Evolutionary conservation across 2,888 invertebrate species (phyloP).

Genomic region (Campoplex nolae): DNA sequence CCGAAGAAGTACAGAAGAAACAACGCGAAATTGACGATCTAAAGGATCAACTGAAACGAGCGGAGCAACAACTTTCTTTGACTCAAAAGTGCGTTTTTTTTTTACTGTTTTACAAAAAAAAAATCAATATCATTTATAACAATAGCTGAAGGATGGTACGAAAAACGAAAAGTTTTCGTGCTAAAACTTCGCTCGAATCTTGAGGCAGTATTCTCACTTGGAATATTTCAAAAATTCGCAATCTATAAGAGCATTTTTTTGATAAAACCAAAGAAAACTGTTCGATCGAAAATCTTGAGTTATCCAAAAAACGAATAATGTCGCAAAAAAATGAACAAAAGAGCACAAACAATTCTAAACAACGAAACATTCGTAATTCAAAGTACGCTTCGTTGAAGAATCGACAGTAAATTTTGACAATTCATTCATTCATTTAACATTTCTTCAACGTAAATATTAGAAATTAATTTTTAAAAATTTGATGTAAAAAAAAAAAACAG

Average conservation of each 20-base stretch:
- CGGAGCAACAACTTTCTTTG: slow-evolving; percentile 87
- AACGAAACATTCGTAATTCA: background rate
- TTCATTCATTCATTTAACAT: background rate
- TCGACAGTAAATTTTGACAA: background rate
- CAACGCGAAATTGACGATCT: slow-evolving; percentile 87
- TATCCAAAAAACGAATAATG: background rate
- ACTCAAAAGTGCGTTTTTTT: slow-evolving; percentile 85
- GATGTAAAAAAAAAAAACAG: background rate
- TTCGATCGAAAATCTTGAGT: background rate
- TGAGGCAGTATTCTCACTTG: background rate
- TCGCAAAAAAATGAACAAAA: slow-evolving; percentile 83
- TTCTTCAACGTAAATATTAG: background rate
- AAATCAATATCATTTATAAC: background rate
- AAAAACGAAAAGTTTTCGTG: background rate
- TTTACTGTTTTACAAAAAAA: background rate
- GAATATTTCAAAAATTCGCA: background rate
- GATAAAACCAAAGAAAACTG: background rate
- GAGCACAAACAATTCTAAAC: slow-evolving; percentile 50
- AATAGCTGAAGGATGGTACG: background rate
- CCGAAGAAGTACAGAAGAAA: slow-evolving; percentile 80
- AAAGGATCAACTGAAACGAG: slow-evolving; percentile 86
- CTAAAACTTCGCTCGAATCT: slow-evolving; percentile 63
- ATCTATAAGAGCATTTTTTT: background rate
- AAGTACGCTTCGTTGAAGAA: background rate
- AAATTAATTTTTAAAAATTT: background rate